Base-by-base conservation (phyloP, 1,140 invertebrate species). In the Hesperophylax magnus region DNA sequence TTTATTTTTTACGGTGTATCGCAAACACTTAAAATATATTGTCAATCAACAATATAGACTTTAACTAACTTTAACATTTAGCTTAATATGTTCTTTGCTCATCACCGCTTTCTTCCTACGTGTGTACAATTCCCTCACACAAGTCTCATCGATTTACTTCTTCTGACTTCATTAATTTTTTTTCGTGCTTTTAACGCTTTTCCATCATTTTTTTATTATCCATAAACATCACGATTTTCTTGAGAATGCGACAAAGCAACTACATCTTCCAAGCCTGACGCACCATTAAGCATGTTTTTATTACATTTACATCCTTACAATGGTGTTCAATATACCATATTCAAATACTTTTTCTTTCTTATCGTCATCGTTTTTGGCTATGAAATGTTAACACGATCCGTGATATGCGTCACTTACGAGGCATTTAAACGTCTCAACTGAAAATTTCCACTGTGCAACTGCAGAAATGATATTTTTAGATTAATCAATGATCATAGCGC, bases 281-380 rank as follows among this genome's bases (percentile, higher is more conserved):
- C 69, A 72, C 39, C 69, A 52, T 47, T 47, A 47, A 9, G 69
- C 69, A 72, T 72, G 69, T 52, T 72, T 14, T 47, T 52, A n/a
- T 18, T 47, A 65, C 24, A 24, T 71, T 72, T 11, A 67, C 15
- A 34, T 67, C 7, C n/a, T 67, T 31, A 34, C 3, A 63, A 67
- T 67, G 63, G 39, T 47, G 39, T 47, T 47, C 1, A 47, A 47
- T 11, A 47, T 47, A 39, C 34, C 9, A 27, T 27, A 47, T 47
- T 47, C 11, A 47, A 47, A 47, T 47, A 47, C 39, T 47, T 47
- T 47, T 47, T 47, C 39, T 47, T 47, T 47, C 39, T 47, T 11
- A 14, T 47, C 39, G 11, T 47, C 39, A 14, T 47, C 14, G 14
- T 47, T 39, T 47, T 11, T 47, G 9, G 6, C 39, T 11, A 9